Evolutionary conservation across 2,113 vertebrate species (phyloP), one percentile per base, ranked within the genome.

Genomic region (Daubentonia madagascariensis): DNA sequence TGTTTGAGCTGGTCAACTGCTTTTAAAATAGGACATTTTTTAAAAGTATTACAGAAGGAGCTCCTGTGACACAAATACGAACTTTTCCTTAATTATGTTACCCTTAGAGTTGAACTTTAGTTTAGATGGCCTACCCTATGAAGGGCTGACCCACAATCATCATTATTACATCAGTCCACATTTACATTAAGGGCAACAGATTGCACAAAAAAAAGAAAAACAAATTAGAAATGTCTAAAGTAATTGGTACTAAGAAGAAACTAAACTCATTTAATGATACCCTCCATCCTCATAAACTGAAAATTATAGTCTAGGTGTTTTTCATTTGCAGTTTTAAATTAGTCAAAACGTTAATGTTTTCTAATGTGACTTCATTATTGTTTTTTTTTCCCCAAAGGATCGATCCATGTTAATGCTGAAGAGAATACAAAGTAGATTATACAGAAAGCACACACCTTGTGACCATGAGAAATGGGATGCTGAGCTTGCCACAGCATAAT

Each of bases 301-400:
- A 94, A 97, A 96, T 98, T 98, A 97, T 84, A 97, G 96, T 48
- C 80, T 94, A 97, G 23, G 50, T 94, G 8, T 97, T 92, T 98
- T 98, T 97, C 68, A 68, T 96, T 96, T 95, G 89, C 91, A 89
- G 88, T 95, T 96, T 95, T 93, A 97, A 93, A 94, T 92, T 96
- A 96, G 93, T 85, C 96, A 95, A 93, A 97, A 94, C 94, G 93
- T 89, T 96, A 73, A 52, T 97, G 95, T 97, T 96, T 97, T 97
- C 91, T 80, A 95, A 91, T 94, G 63, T 92, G 79, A 79, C 89
- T 97, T 97, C 97, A 88, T 94, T 93, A 80, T 45, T 98, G 65
- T 94, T 92, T 96, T 89, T 52, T 78, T 28, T n/a, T 40, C 5
- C 17, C 2, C 70, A 91, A 95, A 96, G 85, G 68, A 65, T n/a